Evolutionary conservation across 2,888 invertebrate genomes (phyloP).

Genomic region (Drosophila paracracens): DNA sequence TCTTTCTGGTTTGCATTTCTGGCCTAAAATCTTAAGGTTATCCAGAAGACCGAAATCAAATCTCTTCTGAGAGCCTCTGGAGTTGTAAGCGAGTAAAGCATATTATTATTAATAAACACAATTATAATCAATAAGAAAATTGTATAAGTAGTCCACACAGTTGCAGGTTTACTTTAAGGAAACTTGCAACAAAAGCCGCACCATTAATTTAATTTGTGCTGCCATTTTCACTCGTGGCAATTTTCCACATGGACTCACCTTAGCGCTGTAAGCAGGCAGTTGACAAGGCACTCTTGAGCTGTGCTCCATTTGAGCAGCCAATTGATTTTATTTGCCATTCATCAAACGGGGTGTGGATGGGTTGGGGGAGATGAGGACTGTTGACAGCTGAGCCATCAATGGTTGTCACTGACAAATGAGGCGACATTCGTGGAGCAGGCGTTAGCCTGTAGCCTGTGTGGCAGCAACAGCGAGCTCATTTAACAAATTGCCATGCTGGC

Average conservation of each 20-base stretch:
- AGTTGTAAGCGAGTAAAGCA: not conserved
- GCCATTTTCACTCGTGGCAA: constrained; percentile 22
- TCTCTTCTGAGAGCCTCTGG: fast-evolving
- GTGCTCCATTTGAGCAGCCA: constrained; percentile 24
- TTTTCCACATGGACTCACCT: constrained; percentile 10
- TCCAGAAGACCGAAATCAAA: not conserved
- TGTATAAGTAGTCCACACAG: not conserved
- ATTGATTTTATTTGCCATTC: constrained; percentile 35
- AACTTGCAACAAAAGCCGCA: not conserved
- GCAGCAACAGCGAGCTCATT: constrained; percentile 53
- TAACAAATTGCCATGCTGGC: constrained; percentile 52
- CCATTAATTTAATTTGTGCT: constrained; percentile 35
- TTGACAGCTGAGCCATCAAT: constrained; percentile 43
- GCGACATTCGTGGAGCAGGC: constrained; percentile 43
- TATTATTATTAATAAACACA: not conserved
- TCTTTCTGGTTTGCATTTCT: not conserved
- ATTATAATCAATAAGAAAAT: not conserved
- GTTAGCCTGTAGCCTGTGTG: constrained; percentile 34
- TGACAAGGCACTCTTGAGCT: not conserved
- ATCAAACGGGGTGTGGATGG: not conserved
- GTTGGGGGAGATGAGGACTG: not conserved
- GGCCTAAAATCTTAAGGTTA: not conserved
- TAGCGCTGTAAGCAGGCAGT: not conserved
- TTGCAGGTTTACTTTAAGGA: not conserved
- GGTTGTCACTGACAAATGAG: constrained; percentile 60